Percentiles rank a stretch among this genome's conserved stretches.
Evolutionary conservation across 2,113 vertebrate genomes (phyloP).

Genomic region (Telmatochromis brichardi): DNA sequence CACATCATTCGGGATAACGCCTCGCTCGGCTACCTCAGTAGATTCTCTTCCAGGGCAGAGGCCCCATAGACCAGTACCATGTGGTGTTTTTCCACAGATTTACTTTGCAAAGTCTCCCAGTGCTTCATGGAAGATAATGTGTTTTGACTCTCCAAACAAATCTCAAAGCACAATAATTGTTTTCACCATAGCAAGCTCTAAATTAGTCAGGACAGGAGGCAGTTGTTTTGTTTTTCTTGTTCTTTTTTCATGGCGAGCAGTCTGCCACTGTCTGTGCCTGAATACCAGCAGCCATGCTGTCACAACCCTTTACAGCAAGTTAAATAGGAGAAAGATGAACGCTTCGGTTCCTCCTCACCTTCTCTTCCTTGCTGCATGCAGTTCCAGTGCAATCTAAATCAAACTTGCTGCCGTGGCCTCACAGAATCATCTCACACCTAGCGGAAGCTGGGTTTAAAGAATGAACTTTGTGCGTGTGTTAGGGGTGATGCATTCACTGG

Average conservation of each 20-base stretch:
- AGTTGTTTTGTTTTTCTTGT: not conserved
- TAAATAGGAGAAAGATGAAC: not conserved
- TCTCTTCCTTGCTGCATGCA: not conserved
- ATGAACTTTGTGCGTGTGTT: not conserved
- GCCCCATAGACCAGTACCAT: not conserved
- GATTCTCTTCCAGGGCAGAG: not conserved
- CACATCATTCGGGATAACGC: not conserved
- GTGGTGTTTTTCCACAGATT: not conserved
- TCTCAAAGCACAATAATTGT: not conserved
- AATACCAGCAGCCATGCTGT: constrained; percentile 9
- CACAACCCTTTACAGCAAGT: not conserved
- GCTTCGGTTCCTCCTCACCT: not conserved
- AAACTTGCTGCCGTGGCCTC: constrained; percentile 8
- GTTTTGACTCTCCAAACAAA: not conserved
- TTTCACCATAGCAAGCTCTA: not conserved
- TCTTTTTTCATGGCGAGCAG: not conserved
- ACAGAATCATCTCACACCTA: not conserved
- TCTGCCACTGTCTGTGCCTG: not conserved
- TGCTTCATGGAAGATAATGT: not conserved
- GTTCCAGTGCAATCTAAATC: constrained; percentile 19
- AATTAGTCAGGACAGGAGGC: not conserved
- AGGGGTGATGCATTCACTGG: not conserved
- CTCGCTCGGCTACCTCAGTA: not conserved
- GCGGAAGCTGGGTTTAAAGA: not conserved
- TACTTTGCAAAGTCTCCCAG: not conserved